phyloP scores from a whole-genome alignment of 2,888 invertebrate genomes.

The Priocnemis perturbator region DNA sequence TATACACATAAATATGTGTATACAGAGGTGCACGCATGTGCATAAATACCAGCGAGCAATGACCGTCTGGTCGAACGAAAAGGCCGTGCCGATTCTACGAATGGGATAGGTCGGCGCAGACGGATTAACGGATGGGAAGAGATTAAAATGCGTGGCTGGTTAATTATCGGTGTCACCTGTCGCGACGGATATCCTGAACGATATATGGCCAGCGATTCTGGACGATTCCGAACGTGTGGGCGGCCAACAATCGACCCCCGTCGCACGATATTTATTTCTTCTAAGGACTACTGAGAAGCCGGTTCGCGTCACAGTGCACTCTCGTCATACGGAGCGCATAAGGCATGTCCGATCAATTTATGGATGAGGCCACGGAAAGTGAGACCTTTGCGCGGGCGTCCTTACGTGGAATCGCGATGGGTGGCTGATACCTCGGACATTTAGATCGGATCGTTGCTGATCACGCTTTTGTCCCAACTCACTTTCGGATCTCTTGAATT shows the following conservation, averaged over 20 bases:
- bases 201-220: no score
- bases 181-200: not conserved
- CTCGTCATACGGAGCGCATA: no score
- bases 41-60: constrained; percentile 12
- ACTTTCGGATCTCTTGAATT: no score
- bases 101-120: constrained; percentile 11
- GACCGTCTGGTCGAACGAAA: constrained; percentile 17
- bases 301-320: no score
- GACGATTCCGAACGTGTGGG: not conserved
- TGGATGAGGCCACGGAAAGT: no score
- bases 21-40: not conserved
- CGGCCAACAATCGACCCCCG: not conserved
- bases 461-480: no score
- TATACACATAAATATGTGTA: not conserved
- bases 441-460: no score
- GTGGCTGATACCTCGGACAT: no score
- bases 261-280: not conserved
- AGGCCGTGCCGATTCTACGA: constrained; percentile 16
- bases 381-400: no score
- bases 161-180: constrained; percentile 27
- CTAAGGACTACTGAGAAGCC: no score
- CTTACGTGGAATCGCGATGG: no score
- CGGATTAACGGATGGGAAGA: constrained; percentile 24
- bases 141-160: constrained; percentile 23
- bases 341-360: no score